phyloP scores from a whole-genome alignment of 2,888 invertebrate genomes.

The Melikaiella ostensackeni region DNA sequence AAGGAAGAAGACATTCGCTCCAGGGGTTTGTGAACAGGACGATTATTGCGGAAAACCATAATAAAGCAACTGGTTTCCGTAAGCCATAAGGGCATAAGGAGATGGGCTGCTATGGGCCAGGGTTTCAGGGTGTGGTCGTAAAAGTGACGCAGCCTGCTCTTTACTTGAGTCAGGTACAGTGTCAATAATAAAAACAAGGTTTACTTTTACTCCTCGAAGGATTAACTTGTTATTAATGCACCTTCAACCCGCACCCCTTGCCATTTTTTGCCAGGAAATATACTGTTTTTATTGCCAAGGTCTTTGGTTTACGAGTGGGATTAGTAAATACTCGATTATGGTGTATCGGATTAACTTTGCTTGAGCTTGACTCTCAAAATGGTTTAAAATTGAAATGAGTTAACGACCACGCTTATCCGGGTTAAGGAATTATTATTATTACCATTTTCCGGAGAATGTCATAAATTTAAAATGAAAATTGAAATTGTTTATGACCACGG shows the following conservation, averaged over 20 bases:
- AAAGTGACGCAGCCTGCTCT: slow-evolving; percentile 21
- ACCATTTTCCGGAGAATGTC: background rate
- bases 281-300: slow-evolving; percentile 18
- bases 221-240: slow-evolving; percentile 17
- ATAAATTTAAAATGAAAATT: background rate
- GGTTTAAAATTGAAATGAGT: slow-evolving; percentile 62
- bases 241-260: slow-evolving; percentile 5
- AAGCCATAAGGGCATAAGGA: slow-evolving; percentile 34
- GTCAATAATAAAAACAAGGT: slow-evolving; percentile 25
- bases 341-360: slow-evolving; percentile 67
- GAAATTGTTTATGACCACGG: background rate
- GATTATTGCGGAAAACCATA: slow-evolving; percentile 67
- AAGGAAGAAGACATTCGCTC: slow-evolving; percentile 11
- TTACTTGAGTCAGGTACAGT: slow-evolving; percentile 45
- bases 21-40: slow-evolving; percentile 32
- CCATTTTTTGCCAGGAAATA: background rate
- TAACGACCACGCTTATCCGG: slow-evolving; percentile 53
- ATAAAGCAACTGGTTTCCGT: slow-evolving; percentile 56
- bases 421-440: slow-evolving; percentile 34
- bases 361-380: slow-evolving; percentile 63
- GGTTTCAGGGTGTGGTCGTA: slow-evolving; percentile 30
- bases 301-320: slow-evolving; percentile 56
- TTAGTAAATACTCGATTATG: slow-evolving; percentile 64
- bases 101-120: slow-evolving; percentile 50
- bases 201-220: slow-evolving; percentile 7